phyloP scores from a whole-genome alignment of 2,888 invertebrate genomes.

The Ditylenchus weischeri region DNA sequence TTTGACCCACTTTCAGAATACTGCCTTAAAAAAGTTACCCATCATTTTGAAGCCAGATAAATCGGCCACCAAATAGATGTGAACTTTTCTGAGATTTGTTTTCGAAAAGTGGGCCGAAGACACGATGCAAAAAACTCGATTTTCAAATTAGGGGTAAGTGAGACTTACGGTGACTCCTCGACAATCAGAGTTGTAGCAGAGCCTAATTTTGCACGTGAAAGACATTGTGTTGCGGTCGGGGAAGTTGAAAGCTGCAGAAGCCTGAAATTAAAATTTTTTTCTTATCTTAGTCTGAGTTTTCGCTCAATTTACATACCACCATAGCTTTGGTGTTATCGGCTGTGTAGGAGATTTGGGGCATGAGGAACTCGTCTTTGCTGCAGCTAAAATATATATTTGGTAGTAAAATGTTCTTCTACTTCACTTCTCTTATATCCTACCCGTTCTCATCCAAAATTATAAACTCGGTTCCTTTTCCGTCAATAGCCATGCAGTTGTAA shows the following conservation, averaged over 20 bases:
- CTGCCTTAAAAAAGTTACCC: no score
- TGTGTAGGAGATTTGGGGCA: slow-evolving; percentile 53
- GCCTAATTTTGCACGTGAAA: slow-evolving; percentile 54
- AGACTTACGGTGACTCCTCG: slow-evolving; percentile 40
- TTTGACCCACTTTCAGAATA: no score
- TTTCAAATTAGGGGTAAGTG: neutral
- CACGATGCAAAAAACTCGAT: neutral
- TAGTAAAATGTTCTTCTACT: no score
- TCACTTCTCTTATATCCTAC: slow-evolving; percentile 8
- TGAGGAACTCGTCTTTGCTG: slow-evolving; percentile 45
- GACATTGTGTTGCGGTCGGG: slow-evolving; percentile 50
- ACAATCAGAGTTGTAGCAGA: slow-evolving; percentile 50
- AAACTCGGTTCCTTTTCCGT: slow-evolving; percentile 44
- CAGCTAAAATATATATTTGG: slow-evolving; percentile 35
- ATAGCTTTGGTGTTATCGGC: slow-evolving; percentile 48
- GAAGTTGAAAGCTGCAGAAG: slow-evolving; percentile 55
- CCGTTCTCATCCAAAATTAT: slow-evolving; percentile 51
- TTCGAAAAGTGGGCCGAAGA: neutral
- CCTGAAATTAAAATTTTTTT: slow-evolving; percentile 26
- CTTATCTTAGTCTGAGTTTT: neutral
- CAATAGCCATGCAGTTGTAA: slow-evolving; percentile 48
- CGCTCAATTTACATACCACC: slow-evolving; percentile 32
- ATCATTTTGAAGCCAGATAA: no score
- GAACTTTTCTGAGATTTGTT: no score
- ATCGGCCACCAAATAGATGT: no score